Conservation (phyloP, 2,113 vertebrate species). For the Hypanus sabinus region DNA sequence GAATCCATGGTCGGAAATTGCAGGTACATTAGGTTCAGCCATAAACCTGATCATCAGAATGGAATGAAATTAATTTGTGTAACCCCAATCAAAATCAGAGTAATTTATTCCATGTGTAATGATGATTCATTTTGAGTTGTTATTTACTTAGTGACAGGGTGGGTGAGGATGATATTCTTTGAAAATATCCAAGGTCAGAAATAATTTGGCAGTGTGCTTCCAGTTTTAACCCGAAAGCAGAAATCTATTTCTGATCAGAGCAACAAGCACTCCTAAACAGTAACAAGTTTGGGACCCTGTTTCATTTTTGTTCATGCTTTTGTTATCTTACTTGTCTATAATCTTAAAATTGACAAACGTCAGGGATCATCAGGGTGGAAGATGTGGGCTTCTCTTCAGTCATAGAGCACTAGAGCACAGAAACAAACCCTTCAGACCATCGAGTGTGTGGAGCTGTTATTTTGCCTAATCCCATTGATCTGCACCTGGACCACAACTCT, state of each 20-base stretch:
- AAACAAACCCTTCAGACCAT: too few relatives aligned
- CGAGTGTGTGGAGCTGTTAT: too few relatives aligned
- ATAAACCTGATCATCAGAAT: not conserved
- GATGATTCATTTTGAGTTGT: constrained; percentile 25
- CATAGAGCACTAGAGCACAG: too few relatives aligned
- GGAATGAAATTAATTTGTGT: not conserved
- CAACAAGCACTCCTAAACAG: not conserved
- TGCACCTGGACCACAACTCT: not conserved
- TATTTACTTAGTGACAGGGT: not conserved
- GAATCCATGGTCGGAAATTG: not conserved
- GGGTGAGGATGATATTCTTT: not conserved
- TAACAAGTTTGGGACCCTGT: not conserved
- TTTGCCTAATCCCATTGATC: too few relatives aligned
- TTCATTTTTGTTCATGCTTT: not conserved
- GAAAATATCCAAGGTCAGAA: not conserved
- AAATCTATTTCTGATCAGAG: not conserved
- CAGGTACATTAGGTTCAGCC: not conserved
- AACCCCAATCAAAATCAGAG: not conserved
- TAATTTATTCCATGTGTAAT: not conserved
- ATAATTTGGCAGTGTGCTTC: not conserved
- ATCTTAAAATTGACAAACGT: too few relatives aligned
- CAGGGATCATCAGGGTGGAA: too few relatives aligned
- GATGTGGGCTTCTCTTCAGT: not conserved
- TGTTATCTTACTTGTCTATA: not conserved
- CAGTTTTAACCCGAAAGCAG: not conserved